These are phyloP conservation scores for Artibeus lituratus DNA, from an alignment of 2,797 vertebrate genomes.

Conservation along the genomic window DNA sequence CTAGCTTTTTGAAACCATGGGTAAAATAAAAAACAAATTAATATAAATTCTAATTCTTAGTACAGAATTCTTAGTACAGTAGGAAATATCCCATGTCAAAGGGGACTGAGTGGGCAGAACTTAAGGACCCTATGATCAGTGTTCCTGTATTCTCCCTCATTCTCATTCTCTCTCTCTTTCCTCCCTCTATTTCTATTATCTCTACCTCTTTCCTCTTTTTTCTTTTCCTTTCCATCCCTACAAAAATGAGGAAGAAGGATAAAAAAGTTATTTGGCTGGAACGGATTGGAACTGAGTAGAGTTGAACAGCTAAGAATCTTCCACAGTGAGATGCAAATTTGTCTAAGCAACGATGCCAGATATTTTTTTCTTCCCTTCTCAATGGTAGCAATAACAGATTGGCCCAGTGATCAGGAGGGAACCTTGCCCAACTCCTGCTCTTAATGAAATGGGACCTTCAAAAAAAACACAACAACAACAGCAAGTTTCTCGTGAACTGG, in stretches of 20 bases:
- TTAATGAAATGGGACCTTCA: conserved; percentile 63
- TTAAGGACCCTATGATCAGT: not conserved
- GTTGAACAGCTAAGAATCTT: conserved; percentile 73
- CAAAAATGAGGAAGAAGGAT: conserved; percentile 4
- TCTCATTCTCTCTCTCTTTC: not conserved
- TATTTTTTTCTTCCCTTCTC: conserved; percentile 47
- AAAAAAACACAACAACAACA: conserved; percentile 53
- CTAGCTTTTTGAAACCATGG: not conserved
- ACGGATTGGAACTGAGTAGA: conserved; percentile 65
- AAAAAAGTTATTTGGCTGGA: conserved; percentile 63
- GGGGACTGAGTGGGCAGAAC: not conserved
- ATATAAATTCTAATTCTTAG: not conserved
- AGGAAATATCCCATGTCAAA: not conserved
- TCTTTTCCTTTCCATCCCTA: not conserved
- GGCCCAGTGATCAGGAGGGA: conserved; percentile 48
- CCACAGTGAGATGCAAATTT: conserved; percentile 75
- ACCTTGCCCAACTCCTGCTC: conserved; percentile 69
- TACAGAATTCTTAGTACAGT: not conserved
- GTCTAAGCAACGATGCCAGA: conserved; percentile 64
- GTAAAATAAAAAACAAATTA: not conserved
- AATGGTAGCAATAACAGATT: conserved; percentile 53
- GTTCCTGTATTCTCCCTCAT: not conserved
- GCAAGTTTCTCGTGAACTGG: conserved; percentile 61
- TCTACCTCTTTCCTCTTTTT: fast-evolving
- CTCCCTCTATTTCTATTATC: too few relatives aligned